Evolutionary conservation across 2,113 vertebrate genomes (phyloP).

Genomic region (Prunella fulvescens): DNA sequence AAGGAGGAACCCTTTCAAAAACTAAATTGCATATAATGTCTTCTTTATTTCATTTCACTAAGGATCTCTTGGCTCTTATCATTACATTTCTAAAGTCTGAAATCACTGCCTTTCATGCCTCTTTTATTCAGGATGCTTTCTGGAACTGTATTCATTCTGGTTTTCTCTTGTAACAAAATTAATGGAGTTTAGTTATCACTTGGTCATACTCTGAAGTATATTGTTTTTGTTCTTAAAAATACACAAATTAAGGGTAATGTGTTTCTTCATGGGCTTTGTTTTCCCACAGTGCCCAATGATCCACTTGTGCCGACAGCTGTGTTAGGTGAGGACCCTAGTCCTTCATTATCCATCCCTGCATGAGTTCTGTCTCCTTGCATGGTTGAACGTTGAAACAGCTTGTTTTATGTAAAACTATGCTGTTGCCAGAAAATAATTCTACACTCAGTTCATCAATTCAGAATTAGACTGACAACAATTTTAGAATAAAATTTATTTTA

Average conservation of each 20-base stretch:
- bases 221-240: constrained; percentile 36
- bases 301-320: constrained; percentile 98
- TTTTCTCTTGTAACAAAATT: neutral
- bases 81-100: constrained; percentile 12
- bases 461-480: neutral
- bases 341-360: constrained; percentile 68
- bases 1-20: constrained; percentile 26
- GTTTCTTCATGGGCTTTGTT: constrained; percentile 85
- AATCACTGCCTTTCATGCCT: constrained; percentile 23
- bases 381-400: constrained; percentile 41
- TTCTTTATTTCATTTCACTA: constrained; percentile 2
- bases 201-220: constrained; percentile 11
- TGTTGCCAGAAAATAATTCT: constrained; percentile 6
- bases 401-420: constrained; percentile 29
- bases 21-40: constrained; percentile 17
- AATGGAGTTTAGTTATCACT: constrained; percentile 1
- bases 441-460: neutral
- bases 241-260: constrained; percentile 50
- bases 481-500: neutral
- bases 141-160: neutral
- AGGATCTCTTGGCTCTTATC: constrained; percentile 16
- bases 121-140: constrained; percentile 15
- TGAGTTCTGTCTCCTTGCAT: constrained; percentile 77
- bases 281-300: constrained; percentile 95
- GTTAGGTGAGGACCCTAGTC: constrained; percentile 91